Conservation (phyloP, 2,797 vertebrate species). For the Hybognathus amarus region DNA sequence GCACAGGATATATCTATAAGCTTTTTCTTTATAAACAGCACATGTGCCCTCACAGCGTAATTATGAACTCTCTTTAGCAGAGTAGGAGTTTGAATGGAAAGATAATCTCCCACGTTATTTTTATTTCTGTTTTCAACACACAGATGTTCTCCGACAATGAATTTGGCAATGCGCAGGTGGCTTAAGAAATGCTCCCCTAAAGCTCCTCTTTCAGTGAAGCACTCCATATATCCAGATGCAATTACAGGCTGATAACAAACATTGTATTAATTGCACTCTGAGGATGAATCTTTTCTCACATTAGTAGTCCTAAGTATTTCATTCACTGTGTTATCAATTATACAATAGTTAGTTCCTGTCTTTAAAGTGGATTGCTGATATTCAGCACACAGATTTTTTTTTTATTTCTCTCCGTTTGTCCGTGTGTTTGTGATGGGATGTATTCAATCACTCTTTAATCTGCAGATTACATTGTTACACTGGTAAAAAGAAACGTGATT, state of each 20-base stretch:
- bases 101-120: conserved; percentile 46
- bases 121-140: conserved; percentile 32
- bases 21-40: conserved; percentile 20
- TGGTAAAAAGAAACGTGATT: background rate
- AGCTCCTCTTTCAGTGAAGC: conserved; percentile 31
- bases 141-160: conserved; percentile 48
- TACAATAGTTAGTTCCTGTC: background rate
- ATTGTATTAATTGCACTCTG: conserved; percentile 15
- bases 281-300: background rate
- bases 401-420: background rate
- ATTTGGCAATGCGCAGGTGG: conserved; percentile 45
- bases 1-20: conserved; percentile 12
- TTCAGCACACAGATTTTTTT: background rate
- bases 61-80: conserved; percentile 40
- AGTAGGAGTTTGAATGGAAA: conserved; percentile 38
- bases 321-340: background rate
- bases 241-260: conserved; percentile 29
- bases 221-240: conserved; percentile 41
- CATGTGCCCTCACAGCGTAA: conserved; percentile 18
- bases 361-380: background rate
- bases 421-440: background rate
- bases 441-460: background rate
- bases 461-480: background rate
- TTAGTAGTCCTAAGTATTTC: conserved; percentile 7
- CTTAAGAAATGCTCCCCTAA: conserved; percentile 39